These are phyloP conservation scores for Syngnathus acus DNA, from an alignment of 2,797 vertebrate genomes.

Conservation along the genomic window DNA sequence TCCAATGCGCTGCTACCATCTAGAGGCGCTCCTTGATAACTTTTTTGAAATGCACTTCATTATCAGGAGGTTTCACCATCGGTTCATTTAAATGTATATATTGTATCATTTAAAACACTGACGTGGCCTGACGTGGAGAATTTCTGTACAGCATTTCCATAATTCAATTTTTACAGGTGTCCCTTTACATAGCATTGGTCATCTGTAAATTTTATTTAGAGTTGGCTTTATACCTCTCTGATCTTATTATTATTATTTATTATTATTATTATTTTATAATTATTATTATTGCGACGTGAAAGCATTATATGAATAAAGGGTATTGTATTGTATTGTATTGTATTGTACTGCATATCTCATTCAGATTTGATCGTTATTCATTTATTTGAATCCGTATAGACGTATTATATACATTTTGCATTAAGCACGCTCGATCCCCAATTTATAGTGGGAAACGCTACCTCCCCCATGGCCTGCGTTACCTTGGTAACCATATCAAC, in stretches of 20 bases:
- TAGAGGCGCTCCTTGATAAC: not conserved
- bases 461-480: constrained; percentile 20
- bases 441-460: not conserved
- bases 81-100: not conserved
- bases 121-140: too few relatives aligned
- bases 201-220: too few relatives aligned
- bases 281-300: too few relatives aligned
- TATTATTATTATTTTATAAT: too few relatives aligned
- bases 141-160: too few relatives aligned
- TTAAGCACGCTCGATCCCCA: not conserved
- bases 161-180: too few relatives aligned
- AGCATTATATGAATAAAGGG: too few relatives aligned
- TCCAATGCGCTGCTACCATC: constrained; percentile 35
- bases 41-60: too few relatives aligned
- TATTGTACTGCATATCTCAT: not conserved
- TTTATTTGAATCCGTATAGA: not conserved
- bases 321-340: too few relatives aligned
- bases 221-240: too few relatives aligned
- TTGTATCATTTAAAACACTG: not conserved
- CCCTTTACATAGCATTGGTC: too few relatives aligned
- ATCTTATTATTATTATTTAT: too few relatives aligned
- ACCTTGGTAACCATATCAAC: constrained; percentile 69
- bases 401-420: not conserved
- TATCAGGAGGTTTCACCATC: not conserved
- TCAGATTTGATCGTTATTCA: not conserved